Conservation (phyloP, 2,113 vertebrate species). For the Eulemur rufifrons region DNA sequence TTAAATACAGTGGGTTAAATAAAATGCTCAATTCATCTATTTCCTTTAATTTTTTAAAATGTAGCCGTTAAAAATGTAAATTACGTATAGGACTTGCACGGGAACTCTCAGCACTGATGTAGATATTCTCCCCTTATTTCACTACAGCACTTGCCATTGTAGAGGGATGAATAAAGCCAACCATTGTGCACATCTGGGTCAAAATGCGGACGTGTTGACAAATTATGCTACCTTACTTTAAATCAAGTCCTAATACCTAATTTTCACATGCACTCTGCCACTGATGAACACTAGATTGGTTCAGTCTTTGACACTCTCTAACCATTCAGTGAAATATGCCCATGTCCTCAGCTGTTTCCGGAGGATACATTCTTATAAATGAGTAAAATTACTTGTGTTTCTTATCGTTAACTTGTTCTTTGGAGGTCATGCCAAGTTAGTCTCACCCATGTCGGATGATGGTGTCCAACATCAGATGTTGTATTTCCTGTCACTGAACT, state of each 20-base stretch:
- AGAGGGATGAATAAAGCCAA: not conserved
- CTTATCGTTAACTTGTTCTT: not conserved
- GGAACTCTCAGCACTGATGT: not conserved
- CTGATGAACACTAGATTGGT: not conserved
- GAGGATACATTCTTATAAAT: not conserved
- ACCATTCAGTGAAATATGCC: not conserved
- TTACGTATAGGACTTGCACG: not conserved
- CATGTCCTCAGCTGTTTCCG: not conserved
- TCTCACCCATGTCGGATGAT: accelerated
- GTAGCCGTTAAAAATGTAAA: not conserved
- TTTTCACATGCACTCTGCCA: no score
- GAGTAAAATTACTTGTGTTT: not conserved
- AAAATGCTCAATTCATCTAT: not conserved
- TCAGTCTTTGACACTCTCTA: not conserved
- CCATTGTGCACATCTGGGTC: not conserved
- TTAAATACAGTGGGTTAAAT: not conserved
- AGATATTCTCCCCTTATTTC: not conserved
- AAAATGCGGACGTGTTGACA: not conserved
- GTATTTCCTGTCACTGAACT: not conserved
- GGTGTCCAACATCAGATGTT: accelerated
- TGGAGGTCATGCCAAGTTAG: not conserved
- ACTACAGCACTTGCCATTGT: not conserved
- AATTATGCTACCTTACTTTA: not conserved
- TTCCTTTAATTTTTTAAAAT: not conserved
- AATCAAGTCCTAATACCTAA: not conserved